phyloP scores from a whole-genome alignment of 2,888 invertebrate species.

The Chelonus formosanus region DNA sequence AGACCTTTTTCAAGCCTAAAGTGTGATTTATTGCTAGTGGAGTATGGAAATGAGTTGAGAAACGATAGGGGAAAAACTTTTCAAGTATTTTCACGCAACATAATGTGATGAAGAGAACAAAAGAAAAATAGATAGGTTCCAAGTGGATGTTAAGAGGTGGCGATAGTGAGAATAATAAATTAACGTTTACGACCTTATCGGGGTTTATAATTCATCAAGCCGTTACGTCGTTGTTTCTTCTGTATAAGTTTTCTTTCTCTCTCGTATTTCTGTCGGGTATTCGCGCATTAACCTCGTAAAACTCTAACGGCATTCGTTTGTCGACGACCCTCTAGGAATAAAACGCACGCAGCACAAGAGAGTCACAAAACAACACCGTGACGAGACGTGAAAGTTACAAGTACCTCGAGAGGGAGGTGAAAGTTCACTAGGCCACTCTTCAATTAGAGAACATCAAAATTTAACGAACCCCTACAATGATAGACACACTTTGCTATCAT shows the following conservation, averaged over 20 bases:
- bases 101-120: conserved; percentile 24
- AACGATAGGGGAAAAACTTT: not conserved
- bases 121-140: conserved; percentile 30
- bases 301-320: conserved; percentile 50
- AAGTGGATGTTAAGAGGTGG: conserved; percentile 39
- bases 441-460: conserved; percentile 33
- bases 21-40: not conserved
- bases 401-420: conserved; percentile 30
- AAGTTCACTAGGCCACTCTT: conserved; percentile 38
- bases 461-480: too few species aligned
- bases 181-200: conserved; percentile 62
- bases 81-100: not conserved
- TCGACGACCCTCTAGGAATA: conserved; percentile 22
- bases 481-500: not conserved
- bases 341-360: conserved; percentile 35
- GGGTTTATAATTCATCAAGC: conserved; percentile 62
- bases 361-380: conserved; percentile 25
- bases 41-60: too few species aligned
- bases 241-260: conserved; percentile 9
- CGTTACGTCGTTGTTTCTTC: conserved; percentile 50
- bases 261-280: conserved; percentile 29
- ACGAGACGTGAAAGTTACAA: conserved; percentile 24
- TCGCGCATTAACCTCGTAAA: conserved; percentile 57
- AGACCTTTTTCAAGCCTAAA: too few species aligned
- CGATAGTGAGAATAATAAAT: conserved; percentile 62